These are phyloP conservation scores for Marronus borbonicus DNA, from an alignment of 2,888 invertebrate species.

Conservation along the genomic window DNA sequence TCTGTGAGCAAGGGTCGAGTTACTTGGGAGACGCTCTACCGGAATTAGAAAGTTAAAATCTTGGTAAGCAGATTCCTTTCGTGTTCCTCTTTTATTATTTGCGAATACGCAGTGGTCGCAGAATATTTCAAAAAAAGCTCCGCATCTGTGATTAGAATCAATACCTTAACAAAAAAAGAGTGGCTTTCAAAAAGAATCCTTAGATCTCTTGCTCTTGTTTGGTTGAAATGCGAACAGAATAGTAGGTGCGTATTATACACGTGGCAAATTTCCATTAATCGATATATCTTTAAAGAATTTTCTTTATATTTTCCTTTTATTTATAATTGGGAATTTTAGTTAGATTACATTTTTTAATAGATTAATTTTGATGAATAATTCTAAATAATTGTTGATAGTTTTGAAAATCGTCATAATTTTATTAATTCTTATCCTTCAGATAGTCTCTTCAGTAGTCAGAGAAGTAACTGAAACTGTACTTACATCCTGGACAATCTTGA, in stretches of 20 bases:
- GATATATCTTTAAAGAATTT: not conserved
- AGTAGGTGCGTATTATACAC: not conserved
- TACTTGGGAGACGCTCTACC: not conserved
- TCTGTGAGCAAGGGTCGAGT: not conserved
- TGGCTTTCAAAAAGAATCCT: constrained; percentile 4
- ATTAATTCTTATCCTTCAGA: too few species aligned
- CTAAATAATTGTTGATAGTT: too few species aligned
- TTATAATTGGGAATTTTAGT: too few species aligned
- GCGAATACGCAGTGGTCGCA: constrained; percentile 7
- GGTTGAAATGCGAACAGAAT: not conserved
- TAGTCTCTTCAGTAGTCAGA: too few species aligned
- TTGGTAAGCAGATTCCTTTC: constrained; percentile 12
- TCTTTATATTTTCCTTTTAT: too few species aligned
- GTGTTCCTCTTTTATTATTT: not conserved
- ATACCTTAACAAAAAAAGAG: constrained; percentile 6
- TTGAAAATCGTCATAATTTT: too few species aligned
- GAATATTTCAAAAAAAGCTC: not conserved
- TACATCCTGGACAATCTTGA: too few species aligned
- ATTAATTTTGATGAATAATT: too few species aligned
- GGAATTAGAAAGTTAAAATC: constrained; percentile 1
- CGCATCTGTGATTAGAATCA: constrained; percentile 31
- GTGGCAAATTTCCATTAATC: constrained; percentile 17
- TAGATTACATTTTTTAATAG: too few species aligned
- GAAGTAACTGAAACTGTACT: too few species aligned
- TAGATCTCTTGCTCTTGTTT: constrained; percentile 25